Conservation (phyloP, 1,140 invertebrate genomes). For the Trypoxylus dichotomus region DNA sequence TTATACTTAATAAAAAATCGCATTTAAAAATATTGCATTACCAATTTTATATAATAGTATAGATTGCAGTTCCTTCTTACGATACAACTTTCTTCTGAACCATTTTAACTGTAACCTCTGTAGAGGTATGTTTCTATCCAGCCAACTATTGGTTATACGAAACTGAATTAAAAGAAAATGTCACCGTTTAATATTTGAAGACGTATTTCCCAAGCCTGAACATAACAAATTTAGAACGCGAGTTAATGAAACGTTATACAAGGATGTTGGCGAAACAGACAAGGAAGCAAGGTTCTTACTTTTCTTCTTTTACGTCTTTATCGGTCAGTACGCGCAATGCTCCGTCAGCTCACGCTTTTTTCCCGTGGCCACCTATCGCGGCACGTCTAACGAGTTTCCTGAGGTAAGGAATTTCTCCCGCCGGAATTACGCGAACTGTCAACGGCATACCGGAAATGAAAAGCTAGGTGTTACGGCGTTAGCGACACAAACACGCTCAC, state of each 20-base stretch:
- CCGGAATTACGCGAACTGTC: constrained; percentile 1
- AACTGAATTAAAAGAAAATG: neutral
- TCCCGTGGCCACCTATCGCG: neutral
- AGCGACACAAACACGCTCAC: neutral
- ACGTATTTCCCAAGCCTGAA: neutral
- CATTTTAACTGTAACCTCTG: too few species aligned
- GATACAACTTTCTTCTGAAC: too few species aligned
- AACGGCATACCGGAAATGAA: constrained; percentile 12
- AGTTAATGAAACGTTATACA: constrained; percentile 2
- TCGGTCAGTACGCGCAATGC: neutral
- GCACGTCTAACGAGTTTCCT: constrained; percentile 1
- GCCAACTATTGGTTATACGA: neutral
- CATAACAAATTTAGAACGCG: neutral
- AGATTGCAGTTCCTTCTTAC: too few species aligned
- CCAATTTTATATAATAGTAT: too few species aligned
- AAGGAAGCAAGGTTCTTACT: neutral
- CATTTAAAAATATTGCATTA: too few species aligned
- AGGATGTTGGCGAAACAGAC: neutral
- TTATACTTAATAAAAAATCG: too few species aligned
- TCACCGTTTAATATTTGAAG: neutral
- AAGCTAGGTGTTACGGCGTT: constrained; percentile 15
- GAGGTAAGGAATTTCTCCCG: neutral
- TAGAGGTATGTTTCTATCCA: too few species aligned
- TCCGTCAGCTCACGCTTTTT: constrained; percentile 2
- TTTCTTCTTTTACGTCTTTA: neutral